Conservation (phyloP, 2,113 vertebrate species). For the Cavia porcellus region DNA sequence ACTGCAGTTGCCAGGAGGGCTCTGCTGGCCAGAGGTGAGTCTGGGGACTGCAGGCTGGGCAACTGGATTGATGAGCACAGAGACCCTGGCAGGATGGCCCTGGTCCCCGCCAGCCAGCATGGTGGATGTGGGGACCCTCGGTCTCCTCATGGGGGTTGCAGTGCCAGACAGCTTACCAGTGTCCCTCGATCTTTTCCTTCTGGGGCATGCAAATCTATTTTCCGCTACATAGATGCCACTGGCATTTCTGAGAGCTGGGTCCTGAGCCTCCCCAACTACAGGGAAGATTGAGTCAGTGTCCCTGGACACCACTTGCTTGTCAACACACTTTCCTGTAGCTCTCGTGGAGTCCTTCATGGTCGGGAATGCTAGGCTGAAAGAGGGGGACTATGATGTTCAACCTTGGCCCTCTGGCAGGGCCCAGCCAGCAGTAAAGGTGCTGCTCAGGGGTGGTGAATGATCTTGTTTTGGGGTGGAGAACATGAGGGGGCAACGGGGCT, state of each 20-base stretch:
- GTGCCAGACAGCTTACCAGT: background rate
- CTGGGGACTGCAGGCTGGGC: background rate
- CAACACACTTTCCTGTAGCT: background rate
- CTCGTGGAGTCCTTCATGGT: background rate
- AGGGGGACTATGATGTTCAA: too few species aligned
- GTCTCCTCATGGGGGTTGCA: background rate
- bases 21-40: slow-evolving; percentile 92
- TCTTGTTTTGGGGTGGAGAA: background rate
- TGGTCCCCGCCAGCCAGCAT: too few species aligned
- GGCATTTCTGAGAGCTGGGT: background rate
- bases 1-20: slow-evolving; percentile 94
- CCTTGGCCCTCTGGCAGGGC: background rate
- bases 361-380: too few species aligned
- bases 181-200: background rate
- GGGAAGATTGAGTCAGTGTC: background rate
- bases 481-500: background rate
- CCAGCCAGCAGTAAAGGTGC: background rate
- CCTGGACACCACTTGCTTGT: background rate
- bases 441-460: background rate
- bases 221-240: background rate
- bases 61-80: too few species aligned
- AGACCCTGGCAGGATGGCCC: background rate
- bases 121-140: background rate
- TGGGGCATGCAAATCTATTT: background rate
- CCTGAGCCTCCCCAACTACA: background rate